These are phyloP conservation scores for Pomatostomus ruficeps DNA, from an alignment of 2,113 vertebrate species.

Conservation along the genomic window DNA sequence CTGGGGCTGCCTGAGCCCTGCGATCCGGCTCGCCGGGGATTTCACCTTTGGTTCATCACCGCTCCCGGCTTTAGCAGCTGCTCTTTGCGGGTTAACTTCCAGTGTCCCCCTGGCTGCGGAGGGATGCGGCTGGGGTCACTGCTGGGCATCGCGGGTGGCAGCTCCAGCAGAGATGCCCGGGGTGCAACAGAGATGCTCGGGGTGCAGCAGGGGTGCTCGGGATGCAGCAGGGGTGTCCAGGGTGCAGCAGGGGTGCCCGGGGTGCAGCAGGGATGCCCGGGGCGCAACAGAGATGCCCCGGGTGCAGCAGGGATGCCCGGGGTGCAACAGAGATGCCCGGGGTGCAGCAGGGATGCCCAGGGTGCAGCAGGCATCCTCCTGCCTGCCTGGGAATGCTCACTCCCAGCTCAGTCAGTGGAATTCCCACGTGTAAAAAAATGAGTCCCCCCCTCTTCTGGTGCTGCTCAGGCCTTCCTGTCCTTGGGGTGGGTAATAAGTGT, in stretches of 20 bases:
- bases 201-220: not conserved
- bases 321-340: not conserved
- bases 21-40: not conserved
- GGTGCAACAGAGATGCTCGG: not conserved
- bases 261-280: not conserved
- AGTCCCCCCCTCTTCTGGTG: fast-evolving
- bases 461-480: fast-evolving
- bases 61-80: not conserved
- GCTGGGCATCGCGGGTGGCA: not conserved
- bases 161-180: not conserved
- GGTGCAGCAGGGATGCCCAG: not conserved
- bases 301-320: not conserved
- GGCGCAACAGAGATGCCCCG: not conserved
- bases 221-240: no score
- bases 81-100: fast-evolving
- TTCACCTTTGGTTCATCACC: not conserved
- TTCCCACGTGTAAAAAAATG: not conserved
- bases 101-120: fast-evolving
- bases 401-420: fast-evolving
- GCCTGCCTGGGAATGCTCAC: fast-evolving
- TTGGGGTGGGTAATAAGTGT: not conserved
- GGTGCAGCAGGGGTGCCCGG: not conserved
- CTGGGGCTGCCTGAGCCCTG: not conserved
- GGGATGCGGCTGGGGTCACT: not conserved
- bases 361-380: not conserved